A percentile compares a stretch with the other conserved stretches of the same genome.
Conservation (phyloP, 2,797 vertebrate species). For the Danio aesculapii region DNA sequence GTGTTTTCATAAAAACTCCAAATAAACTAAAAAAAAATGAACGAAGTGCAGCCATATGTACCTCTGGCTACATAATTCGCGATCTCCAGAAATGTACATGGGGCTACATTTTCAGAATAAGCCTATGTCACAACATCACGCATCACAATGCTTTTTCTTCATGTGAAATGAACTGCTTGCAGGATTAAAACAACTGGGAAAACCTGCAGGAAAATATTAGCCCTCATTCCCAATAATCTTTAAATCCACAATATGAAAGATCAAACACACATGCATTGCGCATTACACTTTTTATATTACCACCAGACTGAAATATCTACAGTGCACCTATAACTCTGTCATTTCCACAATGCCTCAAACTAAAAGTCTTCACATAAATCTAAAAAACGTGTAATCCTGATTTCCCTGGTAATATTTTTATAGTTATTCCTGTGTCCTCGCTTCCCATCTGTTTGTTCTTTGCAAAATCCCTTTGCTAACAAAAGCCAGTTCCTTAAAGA, state of each 20-base stretch:
- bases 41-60: too few species aligned
- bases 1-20: too few species aligned
- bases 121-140: neutral
- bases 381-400: neutral
- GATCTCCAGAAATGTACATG: too few species aligned
- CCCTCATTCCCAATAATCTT: neutral
- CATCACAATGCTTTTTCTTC: conserved; percentile 6
- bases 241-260: neutral
- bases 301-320: neutral
- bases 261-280: neutral
- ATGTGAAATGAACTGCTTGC: conserved; percentile 28
- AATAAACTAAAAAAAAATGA: too few species aligned
- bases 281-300: neutral
- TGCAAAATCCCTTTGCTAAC: neutral
- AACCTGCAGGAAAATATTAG: conserved; percentile 8
- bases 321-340: neutral
- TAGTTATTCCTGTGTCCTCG: neutral
- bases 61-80: too few species aligned
- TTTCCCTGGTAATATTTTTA: neutral
- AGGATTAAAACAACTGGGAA: conserved; percentile 21
- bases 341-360: neutral
- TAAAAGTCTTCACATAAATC: too few species aligned
- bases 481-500: neutral
- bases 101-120: too few species aligned
- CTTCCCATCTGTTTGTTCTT: neutral